Evolutionary conservation across 2,888 invertebrate species (phyloP), one percentile per base, ranked within the genome.

Genomic region (Saturnia japonica): DNA sequence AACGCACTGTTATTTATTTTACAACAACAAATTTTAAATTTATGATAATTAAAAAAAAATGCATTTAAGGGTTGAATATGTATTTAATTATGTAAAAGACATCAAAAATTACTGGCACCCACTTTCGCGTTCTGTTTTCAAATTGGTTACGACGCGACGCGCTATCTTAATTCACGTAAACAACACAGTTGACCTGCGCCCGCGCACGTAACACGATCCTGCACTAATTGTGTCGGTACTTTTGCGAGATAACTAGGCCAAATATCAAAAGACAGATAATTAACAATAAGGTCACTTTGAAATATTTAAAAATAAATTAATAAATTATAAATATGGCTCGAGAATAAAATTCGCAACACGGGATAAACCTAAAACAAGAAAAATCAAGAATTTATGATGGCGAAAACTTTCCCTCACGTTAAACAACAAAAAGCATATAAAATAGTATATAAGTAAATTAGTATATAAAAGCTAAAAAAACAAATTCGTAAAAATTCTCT

Each of bases 181-280:
- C 64, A 40, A 51, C 68, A 66, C 70, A 47, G 22, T 70, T 71
- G 68, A 72, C 70, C 51, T 75, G 76, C 75, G 73, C 78, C 57
- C 71, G 78, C 79, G 77, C 78, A 73, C 57, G 83, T 84, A 85
- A 85, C 78, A 69, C 72, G 78, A 84, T 84, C 83, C 82, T 77
- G 84, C 72, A 72, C 78, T 80, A 80, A 82, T 80, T 80, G 74
- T 73, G 70, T 67, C 75, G 73, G 67, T 72, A 77, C 71, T 76
- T 78, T 77, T 76, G 74, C 64, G 72, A 54, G n/a, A 75, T 54
- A 78, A 75, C 77, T 75, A 76, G 73, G 74, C 72, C 77, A 71
- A 70, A 43, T 74, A 69, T 51, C 70, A 70, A 73, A 72, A 60
- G 45, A 60, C n/a, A 12, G 19, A 47, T 11, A 60, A 19, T 68